Evolutionary conservation across 1,140 invertebrate genomes (phyloP), one percentile per base, ranked within the genome.

Genomic region (Plectrocnemia conspersa): DNA sequence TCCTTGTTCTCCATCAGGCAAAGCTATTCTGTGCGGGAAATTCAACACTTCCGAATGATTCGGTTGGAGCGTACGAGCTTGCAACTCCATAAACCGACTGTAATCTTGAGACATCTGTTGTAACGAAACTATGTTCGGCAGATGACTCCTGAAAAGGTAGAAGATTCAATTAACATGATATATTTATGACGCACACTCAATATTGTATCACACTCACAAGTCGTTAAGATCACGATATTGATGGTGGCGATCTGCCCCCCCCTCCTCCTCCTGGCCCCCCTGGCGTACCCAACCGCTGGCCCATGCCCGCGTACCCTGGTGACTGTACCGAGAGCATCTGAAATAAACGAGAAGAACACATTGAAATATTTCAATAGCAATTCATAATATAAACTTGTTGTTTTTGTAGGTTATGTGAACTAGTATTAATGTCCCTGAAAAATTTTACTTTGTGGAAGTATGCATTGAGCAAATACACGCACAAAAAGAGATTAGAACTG

Each of bases 301-400:
- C 79, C 79, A 80, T 80, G 72, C 79, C 79, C 73, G 78, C 79
- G 74, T 77, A 80, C 77, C 79, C 78, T 74, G 77, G 77, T 69
- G 78, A 76, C 77, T 80, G 78, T 71, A 80, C 78, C 74, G 78
- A 80, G 77, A 80, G 77, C 79, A 80, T 80, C 79, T 80, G 76
- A 63, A 80, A 79, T 32, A 23, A 5, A 38, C 16, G 15, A 38
- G 16, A 38, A 38, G 7, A 11, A 9, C 10, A 11, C 6, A 38
- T 9, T 9, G 16, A 38, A 7, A 9, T 15, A 10, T 38, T 38
- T 38, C 27, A 29, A n/a, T n/a, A n/a, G n/a, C n/a, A n/a, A n/a
- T n/a, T n/a, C n/a, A n/a, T n/a, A n/a, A n/a, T n/a, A n/a, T n/a
- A n/a, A n/a, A n/a, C n/a, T n/a, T n/a, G n/a, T n/a, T n/a, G n/a